Evolutionary conservation across 2,888 invertebrate species (phyloP).

Genomic region (Aporophyla lueneburgensis): DNA sequence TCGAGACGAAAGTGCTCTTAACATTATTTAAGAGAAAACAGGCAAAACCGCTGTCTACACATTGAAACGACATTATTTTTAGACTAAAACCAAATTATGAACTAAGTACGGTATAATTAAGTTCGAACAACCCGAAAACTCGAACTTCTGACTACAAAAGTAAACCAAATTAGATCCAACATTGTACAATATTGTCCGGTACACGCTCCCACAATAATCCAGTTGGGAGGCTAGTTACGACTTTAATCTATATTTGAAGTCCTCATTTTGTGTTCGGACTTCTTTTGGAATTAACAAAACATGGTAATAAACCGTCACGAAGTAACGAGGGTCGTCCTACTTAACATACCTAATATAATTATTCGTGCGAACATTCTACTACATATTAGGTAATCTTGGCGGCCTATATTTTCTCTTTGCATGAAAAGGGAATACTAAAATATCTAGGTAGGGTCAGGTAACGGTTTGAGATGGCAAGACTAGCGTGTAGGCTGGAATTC

Average conservation of each 20-base stretch:
- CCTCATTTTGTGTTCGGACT: conserved; percentile 45
- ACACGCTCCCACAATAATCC: conserved; percentile 17
- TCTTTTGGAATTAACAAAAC: conserved; percentile 61
- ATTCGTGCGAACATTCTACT: conserved; percentile 48
- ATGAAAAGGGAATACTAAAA: conserved; percentile 51
- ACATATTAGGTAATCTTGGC: conserved; percentile 36
- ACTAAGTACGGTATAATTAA: background rate
- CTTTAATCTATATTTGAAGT: conserved; percentile 43
- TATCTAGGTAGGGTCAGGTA: conserved; percentile 36
- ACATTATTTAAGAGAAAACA: conserved; percentile 8
- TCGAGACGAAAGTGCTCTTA: conserved; percentile 10
- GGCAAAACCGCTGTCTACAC: background rate
- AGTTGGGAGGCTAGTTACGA: conserved; percentile 20
- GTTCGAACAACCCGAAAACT: conserved; percentile 15
- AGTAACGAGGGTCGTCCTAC: conserved; percentile 59
- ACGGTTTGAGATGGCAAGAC: conserved; percentile 11
- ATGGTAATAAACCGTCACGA: conserved; percentile 54
- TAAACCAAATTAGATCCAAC: conserved; percentile 21
- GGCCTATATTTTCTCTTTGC: conserved; percentile 51
- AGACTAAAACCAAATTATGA: background rate
- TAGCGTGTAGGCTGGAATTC: conserved; percentile 27
- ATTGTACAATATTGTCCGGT: conserved; percentile 4
- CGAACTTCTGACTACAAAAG: conserved; percentile 14
- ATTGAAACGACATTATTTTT: background rate
- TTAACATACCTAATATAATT: conserved; percentile 63